A percentile compares a stretch with the other conserved stretches of the same genome.
Evolutionary conservation across 23 tunicate species (phyloP).

Genomic region (Halocynthia roretzi): DNA sequence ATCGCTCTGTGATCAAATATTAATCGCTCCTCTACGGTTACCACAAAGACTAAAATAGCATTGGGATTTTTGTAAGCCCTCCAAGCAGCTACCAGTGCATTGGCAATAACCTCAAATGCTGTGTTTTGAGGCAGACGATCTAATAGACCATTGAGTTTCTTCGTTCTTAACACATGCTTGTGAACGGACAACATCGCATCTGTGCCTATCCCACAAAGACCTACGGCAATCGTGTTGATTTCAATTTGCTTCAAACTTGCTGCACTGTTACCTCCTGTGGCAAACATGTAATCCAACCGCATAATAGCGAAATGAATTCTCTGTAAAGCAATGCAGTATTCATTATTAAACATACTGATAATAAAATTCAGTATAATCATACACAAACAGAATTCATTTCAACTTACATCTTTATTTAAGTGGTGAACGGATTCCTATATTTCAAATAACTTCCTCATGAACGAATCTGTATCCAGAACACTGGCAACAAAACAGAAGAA

Average conservation of each 20-base stretch:
- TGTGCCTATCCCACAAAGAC: constrained; percentile 60
- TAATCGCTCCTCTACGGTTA: constrained; percentile 35
- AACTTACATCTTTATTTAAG: constrained; percentile 38
- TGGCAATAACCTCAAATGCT: constrained; percentile 23
- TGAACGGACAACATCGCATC: constrained; percentile 25
- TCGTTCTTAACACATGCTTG: constrained; percentile 9
- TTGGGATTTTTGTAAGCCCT: constrained; percentile 36
- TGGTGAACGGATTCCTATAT: constrained; percentile 20
- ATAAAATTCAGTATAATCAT: too few relatives aligned
- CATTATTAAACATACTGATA: not conserved
- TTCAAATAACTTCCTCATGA: constrained; percentile 38
- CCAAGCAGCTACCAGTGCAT: constrained; percentile 60
- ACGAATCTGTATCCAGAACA: constrained; percentile 51
- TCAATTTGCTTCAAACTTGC: constrained; percentile 58
- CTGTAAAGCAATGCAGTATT: constrained; percentile 8
- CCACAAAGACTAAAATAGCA: constrained; percentile 61
- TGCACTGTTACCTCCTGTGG: not conserved
- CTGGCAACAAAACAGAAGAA: constrained; percentile 3
- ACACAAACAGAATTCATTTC: too few relatives aligned
- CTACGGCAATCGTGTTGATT: constrained; percentile 57
- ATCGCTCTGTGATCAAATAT: constrained; percentile 71
- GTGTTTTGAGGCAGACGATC: constrained; percentile 26
- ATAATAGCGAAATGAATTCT: constrained; percentile 26
- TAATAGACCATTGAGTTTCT: not conserved
- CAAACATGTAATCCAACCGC: constrained; percentile 84